Base-by-base conservation (phyloP, 2,888 invertebrate genomes). In the Brassicogethes aeneus region DNA sequence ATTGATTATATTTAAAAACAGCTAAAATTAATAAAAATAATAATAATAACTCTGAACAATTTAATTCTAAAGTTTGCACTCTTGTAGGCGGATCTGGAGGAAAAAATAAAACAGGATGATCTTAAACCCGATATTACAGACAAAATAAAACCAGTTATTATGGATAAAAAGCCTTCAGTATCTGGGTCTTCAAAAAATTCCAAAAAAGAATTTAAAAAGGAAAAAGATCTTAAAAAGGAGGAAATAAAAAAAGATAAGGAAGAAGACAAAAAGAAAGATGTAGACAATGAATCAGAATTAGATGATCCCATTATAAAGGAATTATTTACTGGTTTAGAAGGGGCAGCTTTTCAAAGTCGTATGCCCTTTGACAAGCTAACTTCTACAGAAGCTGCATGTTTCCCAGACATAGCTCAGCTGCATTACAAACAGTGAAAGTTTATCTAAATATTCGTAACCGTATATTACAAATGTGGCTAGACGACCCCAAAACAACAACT, bases 331-430 rank as follows among this genome's bases (percentile, higher is more conserved):
- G 62, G 87, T 17, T 72, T 93, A 48, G 94, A 95, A 71, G 94
- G 94, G 30, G 91, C 92, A 34, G 90, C 92, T 1, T 92, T 92
- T 65, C 91, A 95, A 66, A 93, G 93, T 51, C 79, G 96, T 31
- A 72, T 97, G 61, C 94, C 95, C 0, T 89, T 86, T 66, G 94
- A 93, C 63, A 93, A 94, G 67, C 80, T 96, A 79, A 93, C 93
- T 3, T 86, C 92, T 0, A 79, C 87, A 23, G 96, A 97, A 73
- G 90, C 90, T 0, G 87, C 89, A 37, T 89, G 89, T 62, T 96
- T 97, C 66, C 86, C 91, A 2, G 96, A 96, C 62, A 80, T 96
- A 15, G 82, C 88, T 39, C n/a, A n/a, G 81, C 87, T 10, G 83
- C 88, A 1, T 79, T 88, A 30, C 80, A 84, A 56, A 82, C 86